Evolutionary conservation across 2,113 vertebrate genomes (phyloP).

Genomic region (Sturnus vulgaris): DNA sequence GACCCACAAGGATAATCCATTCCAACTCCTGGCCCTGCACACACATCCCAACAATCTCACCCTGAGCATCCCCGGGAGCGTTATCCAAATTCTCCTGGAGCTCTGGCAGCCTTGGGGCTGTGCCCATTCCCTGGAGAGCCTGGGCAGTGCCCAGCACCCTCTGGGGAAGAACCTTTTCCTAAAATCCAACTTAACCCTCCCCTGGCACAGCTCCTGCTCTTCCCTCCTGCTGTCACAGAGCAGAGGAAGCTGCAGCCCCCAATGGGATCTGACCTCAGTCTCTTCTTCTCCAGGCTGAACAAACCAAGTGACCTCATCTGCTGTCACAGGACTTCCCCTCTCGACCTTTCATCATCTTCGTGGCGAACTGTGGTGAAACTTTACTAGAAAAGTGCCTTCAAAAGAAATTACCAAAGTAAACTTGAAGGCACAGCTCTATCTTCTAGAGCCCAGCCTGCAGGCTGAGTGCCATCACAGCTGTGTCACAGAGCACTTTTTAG

Average conservation of each 20-base stretch:
- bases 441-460: neutral
- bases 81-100: neutral
- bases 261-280: neutral
- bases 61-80: fast-evolving
- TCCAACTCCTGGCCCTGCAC: neutral
- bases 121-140: neutral
- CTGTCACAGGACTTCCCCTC: neutral
- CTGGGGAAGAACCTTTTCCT: neutral
- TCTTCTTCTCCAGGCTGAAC: neutral
- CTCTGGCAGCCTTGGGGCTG: fast-evolving
- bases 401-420: neutral
- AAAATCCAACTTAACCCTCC: neutral
- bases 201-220: neutral
- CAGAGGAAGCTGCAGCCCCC: neutral
- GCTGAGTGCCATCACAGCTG: neutral
- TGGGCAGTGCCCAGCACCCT: neutral
- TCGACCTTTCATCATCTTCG: neutral
- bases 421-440: neutral
- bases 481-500: neutral
- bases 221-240: neutral
- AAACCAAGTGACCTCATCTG: neutral
- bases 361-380: neutral
- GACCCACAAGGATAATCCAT: neutral
- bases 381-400: neutral
- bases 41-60: neutral